A percentile compares a stretch with the other conserved stretches of the same genome.
phyloP scores from a whole-genome alignment of 1,140 invertebrate genomes.

The Trypoxylus dichotomus region DNA sequence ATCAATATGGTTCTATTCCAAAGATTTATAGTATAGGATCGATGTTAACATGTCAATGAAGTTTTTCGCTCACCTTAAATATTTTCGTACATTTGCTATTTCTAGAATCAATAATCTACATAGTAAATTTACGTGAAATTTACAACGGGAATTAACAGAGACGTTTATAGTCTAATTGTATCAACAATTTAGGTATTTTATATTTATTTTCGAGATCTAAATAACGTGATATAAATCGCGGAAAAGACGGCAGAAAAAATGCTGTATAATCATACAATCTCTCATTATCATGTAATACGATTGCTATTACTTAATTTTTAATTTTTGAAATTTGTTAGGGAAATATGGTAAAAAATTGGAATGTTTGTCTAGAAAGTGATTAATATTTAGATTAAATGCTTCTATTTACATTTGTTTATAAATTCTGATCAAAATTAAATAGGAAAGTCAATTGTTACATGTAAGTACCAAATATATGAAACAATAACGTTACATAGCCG shows the following conservation, averaged over 20 bases:
- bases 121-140: constrained; percentile 7
- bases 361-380: too few species aligned
- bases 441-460: too few species aligned
- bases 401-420: too few species aligned
- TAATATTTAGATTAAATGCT: too few species aligned
- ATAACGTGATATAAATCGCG: not conserved
- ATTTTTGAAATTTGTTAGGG: too few species aligned
- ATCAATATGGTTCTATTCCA: not conserved
- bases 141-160: constrained; percentile 3
- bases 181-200: not conserved
- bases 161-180: constrained; percentile 6
- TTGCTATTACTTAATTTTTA: too few species aligned
- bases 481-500: too few species aligned
- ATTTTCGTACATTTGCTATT: not conserved
- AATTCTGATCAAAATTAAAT: too few species aligned
- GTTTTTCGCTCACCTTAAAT: not conserved
- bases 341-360: too few species aligned
- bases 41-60: constrained; percentile 12
- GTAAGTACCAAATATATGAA: too few species aligned
- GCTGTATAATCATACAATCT: too few species aligned
- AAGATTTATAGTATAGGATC: not conserved
- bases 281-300: too few species aligned
- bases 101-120: not conserved
- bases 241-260: not conserved
- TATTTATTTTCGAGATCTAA: not conserved